Evolutionary conservation across 2,113 vertebrate genomes (phyloP).

Genomic region (Tetrao urogallus): DNA sequence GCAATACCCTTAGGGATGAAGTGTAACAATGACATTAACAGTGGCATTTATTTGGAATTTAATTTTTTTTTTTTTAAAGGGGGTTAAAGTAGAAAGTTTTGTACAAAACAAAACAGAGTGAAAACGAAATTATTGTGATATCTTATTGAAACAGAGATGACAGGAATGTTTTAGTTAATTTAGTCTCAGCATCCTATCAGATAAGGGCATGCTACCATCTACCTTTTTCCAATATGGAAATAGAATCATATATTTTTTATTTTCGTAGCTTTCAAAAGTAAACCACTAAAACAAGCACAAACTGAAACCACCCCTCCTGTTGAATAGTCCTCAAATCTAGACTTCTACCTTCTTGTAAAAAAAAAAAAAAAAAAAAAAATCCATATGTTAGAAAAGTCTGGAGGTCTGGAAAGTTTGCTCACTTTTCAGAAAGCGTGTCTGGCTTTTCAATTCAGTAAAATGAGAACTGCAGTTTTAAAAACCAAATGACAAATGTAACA

Average conservation of each 20-base stretch:
- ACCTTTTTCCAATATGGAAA: background rate
- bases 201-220: background rate
- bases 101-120: background rate
- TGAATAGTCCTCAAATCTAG: background rate
- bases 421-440: background rate
- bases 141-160: background rate
- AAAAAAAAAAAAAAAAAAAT: no score
- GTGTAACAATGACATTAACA: slow-evolving; percentile 6
- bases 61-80: background rate
- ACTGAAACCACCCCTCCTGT: background rate
- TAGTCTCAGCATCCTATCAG: background rate
- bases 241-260: background rate
- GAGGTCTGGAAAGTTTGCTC: background rate
- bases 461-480: background rate
- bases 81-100: background rate
- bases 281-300: background rate
- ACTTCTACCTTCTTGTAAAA: background rate
- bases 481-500: background rate
- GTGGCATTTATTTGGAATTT: background rate
- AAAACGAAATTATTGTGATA: background rate
- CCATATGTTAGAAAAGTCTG: background rate
- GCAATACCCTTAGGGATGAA: background rate
- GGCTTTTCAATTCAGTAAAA: background rate
- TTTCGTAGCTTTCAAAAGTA: background rate
- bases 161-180: background rate